Evolutionary conservation across 2,113 vertebrate genomes (phyloP).

Genomic region (Uria lomvia): DNA sequence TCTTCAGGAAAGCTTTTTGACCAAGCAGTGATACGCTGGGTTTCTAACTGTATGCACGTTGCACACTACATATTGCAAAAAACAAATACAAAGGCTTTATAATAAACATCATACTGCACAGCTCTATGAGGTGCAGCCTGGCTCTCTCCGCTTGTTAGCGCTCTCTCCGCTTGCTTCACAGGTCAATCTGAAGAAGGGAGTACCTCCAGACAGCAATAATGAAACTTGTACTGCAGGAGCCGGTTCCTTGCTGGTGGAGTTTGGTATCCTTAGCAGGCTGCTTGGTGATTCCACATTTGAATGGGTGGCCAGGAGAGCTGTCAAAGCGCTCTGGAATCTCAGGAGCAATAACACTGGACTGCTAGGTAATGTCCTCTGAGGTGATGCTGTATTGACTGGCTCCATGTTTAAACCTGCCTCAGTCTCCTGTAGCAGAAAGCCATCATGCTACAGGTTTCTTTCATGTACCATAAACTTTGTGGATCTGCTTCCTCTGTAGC

Average conservation of each 20-base stretch:
- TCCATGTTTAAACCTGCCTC: background rate
- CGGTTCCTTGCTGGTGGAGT: constrained; percentile 93
- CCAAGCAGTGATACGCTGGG: background rate
- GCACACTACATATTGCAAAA: background rate
- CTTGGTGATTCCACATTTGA: constrained; percentile 96
- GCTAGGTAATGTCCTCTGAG: constrained; percentile 74
- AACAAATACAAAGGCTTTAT: fast-evolving
- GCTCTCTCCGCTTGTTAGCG: background rate
- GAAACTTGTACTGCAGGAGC: constrained; percentile 96
- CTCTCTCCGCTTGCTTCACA: constrained; percentile 31
- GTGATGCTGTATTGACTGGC: background rate
- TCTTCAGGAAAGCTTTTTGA: background rate
- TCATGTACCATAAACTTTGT: fast-evolving
- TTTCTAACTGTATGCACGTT: background rate
- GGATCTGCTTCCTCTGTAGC: background rate
- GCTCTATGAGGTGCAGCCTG: background rate
- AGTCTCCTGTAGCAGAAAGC: background rate
- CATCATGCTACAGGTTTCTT: background rate
- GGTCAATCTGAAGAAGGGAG: constrained; percentile 94
- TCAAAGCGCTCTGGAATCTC: constrained; percentile 92
- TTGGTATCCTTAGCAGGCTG: constrained; percentile 94
- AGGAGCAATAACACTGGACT: constrained; percentile 92
- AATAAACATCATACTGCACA: background rate
- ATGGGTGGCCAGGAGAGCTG: constrained; percentile 93
- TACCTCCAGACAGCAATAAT: constrained; percentile 89